Conservation (phyloP, 2,797 vertebrate species). For the Chanos chanos region DNA sequence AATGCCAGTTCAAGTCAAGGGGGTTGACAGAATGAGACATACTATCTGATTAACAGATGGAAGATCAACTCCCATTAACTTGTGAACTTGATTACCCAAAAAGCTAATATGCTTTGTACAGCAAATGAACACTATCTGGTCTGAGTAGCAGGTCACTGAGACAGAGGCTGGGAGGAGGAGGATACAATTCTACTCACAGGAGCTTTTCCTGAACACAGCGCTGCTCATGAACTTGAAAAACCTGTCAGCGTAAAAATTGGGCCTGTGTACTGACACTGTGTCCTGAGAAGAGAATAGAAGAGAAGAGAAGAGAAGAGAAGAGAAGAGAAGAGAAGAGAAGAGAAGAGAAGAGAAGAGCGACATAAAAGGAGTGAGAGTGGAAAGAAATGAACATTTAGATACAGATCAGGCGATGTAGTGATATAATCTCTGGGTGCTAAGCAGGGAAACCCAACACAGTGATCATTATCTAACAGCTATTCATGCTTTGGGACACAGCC, state of each 20-base stretch:
- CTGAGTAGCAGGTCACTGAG: too few relatives aligned
- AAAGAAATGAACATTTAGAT: constrained; percentile 1
- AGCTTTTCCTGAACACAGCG: constrained; percentile 88
- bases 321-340: background rate
- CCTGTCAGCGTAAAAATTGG: constrained; percentile 93
- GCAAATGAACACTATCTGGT: too few relatives aligned
- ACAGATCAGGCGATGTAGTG: background rate
- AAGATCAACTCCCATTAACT: too few relatives aligned
- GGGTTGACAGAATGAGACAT: too few relatives aligned
- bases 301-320: background rate
- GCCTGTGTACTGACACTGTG: constrained; percentile 94
- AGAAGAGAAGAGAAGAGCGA: background rate
- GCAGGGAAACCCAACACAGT: constrained; percentile 21
- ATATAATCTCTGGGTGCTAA: background rate
- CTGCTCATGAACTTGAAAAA: constrained; percentile 94
- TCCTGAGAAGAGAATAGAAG: constrained; percentile 67
- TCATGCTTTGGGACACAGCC: background rate
- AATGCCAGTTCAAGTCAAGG: too few relatives aligned
- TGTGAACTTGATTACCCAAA: too few relatives aligned
- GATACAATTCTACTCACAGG: constrained; percentile 94
- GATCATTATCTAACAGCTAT: constrained; percentile 20
- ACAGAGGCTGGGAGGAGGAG: too few relatives aligned
- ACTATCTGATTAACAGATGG: too few relatives aligned
- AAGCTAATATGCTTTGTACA: too few relatives aligned
- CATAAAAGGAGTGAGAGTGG: background rate